Base-by-base conservation (phyloP, 2,888 invertebrate species). In the Hartigia nigra region DNA sequence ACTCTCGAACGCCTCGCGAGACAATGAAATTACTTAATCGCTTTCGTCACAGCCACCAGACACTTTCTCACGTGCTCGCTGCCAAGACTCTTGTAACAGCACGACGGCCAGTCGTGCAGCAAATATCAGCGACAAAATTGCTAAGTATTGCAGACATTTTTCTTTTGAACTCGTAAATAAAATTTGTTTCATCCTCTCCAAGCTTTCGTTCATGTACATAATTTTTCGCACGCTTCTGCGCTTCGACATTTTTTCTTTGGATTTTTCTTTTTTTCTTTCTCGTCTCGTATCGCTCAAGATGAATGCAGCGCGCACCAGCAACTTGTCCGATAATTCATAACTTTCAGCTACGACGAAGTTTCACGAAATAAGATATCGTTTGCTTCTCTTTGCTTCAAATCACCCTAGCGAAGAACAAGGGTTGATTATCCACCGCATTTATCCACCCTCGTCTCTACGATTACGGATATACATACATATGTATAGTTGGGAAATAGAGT, bases 141-240 rank as follows among this genome's bases (percentile, higher is more conserved):
- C 2, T 1, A 23, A 55, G 9, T 1, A 55, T 55, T 55, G 55
- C 23, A 23, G 55, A 23, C 5, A 55, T 55, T 9, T 5, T 39
- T 75, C 31, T 39, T 31, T 14, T 74, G 55, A 55, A 1, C 23
- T 23, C 23, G 0, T 14, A 23, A 35, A 39, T 12, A 69, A 31
- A 75, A 32, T 74, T 74, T 55, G 55, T 55, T 70, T 69, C 72
- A 69, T 35, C 14, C 55, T 35, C 36, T 69, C 74, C 77, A 77
- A 70, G 70, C 12, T 79, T 77, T 23, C 37, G 1, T 55, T 31
- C 12, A 14, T 31, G 12, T 70, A 75, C 75, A 55, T 55, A 55
- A 9, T 9, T 31, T 31, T 72, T 72, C 5, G 72, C 31, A 72
- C 31, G 72, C 0, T 32, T 34, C 34, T 34, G 1, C 34, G 34